Base-by-base conservation (phyloP, 2,888 invertebrate species). In the Eremobia ochroleuca region DNA sequence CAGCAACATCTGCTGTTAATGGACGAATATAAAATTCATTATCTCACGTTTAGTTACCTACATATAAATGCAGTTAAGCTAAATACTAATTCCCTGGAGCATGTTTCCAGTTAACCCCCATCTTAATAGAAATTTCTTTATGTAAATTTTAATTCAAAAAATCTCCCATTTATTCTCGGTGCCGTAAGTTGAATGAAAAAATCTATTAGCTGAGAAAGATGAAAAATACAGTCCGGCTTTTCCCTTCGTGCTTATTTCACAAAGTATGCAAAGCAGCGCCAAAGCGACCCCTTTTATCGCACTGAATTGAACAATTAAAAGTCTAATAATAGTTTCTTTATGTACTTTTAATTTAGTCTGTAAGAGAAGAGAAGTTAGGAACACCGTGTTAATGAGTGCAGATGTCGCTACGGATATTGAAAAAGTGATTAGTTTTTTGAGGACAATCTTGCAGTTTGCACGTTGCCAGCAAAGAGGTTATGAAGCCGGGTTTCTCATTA, bases 121-220 rank as follows among this genome's bases (percentile, higher is more conserved):
- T 92, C 92, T 92, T 92, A 93, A 94, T 93, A 93, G 91, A 92
- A 92, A 92, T 91, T 92, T 92, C 90, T 93, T 93, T 92, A 92
- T 92, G 91, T 90, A 92, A 93, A 94, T 94, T 93, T 93, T 93
- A 93, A 94, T 94, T 93, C 81, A 89, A 92, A 92, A 92, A 89
- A 89, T 66, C 85, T 79, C 84, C 86, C 88, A 88, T 91, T 91
- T 90, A 90, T 91, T 92, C 90, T 84, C 85, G 82, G 89, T 86
- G 77, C 89, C 86, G 88, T 89, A 89, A 90, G 88, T 89, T 89
- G 87, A 85, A 89, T 90, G 87, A 91, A 93, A 92, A 94, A 93
- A 94, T 92, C 92, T 93, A 94, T 94, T 94, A 94, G 89, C 90
- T 80, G 82, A 86, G 90, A 91, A 86, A 90, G 87, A 90, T 90